Percentiles rank a stretch among this genome's conserved stretches.
phyloP scores from a whole-genome alignment of 2,797 vertebrate genomes.

The Sebastes trivittatus region DNA sequence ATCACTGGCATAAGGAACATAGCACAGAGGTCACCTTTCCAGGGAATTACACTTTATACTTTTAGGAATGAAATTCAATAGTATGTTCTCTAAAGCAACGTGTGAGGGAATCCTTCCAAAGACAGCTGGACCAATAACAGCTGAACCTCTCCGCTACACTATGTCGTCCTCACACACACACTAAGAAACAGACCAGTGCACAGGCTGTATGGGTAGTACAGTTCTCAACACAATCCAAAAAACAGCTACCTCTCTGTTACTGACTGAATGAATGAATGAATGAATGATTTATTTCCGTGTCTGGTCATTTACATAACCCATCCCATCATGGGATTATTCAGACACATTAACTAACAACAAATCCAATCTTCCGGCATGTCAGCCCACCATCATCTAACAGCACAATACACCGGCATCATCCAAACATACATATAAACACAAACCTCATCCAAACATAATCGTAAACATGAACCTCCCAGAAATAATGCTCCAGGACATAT shows the following conservation, averaged over 20 bases:
- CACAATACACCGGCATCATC: too few species aligned
- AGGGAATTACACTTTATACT: neutral
- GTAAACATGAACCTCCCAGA: too few species aligned
- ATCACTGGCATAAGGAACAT: neutral
- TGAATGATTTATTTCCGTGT: too few species aligned
- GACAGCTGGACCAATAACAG: conserved; percentile 47
- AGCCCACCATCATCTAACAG: too few species aligned
- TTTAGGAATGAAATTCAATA: conserved; percentile 1
- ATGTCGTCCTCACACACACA: neutral
- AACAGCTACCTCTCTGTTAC: neutral
- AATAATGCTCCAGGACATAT: too few species aligned
- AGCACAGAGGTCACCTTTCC: neutral
- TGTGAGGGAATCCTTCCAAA: conserved; percentile 1
- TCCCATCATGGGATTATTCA: too few species aligned
- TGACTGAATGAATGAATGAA: too few species aligned
- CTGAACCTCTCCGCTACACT: conserved; percentile 4
- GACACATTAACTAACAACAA: too few species aligned
- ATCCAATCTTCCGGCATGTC: too few species aligned
- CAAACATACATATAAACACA: too few species aligned
- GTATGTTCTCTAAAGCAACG: neutral
- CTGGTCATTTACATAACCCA: too few species aligned
- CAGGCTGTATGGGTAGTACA: neutral
- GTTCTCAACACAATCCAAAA: neutral
- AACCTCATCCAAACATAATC: too few species aligned
- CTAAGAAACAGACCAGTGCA: neutral